A percentile compares a stretch with the other conserved stretches of the same genome.
These are phyloP conservation scores for Mythimna loreyi DNA, from an alignment of 2,888 invertebrate genomes.

Conservation along the genomic window DNA sequence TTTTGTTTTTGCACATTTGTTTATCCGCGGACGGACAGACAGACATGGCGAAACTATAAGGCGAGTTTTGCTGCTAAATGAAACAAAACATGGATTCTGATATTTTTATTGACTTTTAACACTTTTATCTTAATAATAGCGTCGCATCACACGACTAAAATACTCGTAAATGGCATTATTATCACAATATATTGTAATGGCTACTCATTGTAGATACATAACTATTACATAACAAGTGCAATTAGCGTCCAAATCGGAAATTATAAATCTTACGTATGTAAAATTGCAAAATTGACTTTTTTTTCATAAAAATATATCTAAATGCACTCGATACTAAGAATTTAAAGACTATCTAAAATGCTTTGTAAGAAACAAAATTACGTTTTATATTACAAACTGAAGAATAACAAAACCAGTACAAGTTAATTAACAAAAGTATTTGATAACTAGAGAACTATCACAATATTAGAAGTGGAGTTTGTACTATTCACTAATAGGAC, in stretches of 20 bases:
- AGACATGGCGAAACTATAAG: too few species aligned
- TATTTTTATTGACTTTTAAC: constrained; percentile 66
- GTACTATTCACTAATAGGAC: constrained; percentile 56
- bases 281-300: constrained; percentile 14
- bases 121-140: constrained; percentile 64
- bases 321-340: constrained; percentile 42
- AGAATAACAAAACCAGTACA: constrained; percentile 41
- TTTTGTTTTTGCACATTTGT: too few species aligned
- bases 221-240: constrained; percentile 48
- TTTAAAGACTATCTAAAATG: constrained; percentile 41
- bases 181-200: constrained; percentile 79
- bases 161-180: constrained; percentile 85
- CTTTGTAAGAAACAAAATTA: constrained; percentile 14
- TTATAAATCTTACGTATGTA: constrained; percentile 12
- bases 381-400: constrained; percentile 11
- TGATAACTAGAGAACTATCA: constrained; percentile 55
- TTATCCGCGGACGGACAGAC: too few species aligned
- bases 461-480: constrained; percentile 63
- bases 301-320: constrained; percentile 11
- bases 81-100: constrained; percentile 44
- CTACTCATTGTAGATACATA: constrained; percentile 59
- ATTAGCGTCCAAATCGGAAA: constrained; percentile 13
- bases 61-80: neutral
- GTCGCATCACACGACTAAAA: constrained; percentile 73
- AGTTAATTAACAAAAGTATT: constrained; percentile 44